Evolutionary conservation across 2,797 vertebrate genomes (phyloP), one percentile per base, ranked within the genome.

Genomic region (Thalassophryne amazonica): DNA sequence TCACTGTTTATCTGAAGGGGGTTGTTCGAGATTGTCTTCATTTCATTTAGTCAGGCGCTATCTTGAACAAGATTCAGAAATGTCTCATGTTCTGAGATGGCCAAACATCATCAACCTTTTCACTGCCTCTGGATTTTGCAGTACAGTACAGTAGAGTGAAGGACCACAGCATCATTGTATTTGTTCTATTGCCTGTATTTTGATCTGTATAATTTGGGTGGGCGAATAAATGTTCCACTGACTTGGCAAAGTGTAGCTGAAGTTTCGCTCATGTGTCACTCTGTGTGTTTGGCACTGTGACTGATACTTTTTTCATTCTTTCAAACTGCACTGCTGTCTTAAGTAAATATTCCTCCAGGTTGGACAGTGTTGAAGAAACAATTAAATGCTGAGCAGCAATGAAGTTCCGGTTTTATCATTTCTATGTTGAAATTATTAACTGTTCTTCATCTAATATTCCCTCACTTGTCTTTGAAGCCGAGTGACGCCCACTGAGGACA

Each of bases 161-260:
- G 12, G 14, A 32, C 29, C 6, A 51, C 32, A 60, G 29, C 16
- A 48, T 46, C 51, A 19, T 19, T 43, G 15, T 25, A 15, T 13
- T 43, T 37, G 7, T 35, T 32, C 16, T 28, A 18, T 17, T 43
- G 15, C 17, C 10, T 59, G 25, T 25, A 3, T 22, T 19, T 40
- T 35, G 63, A 66, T 58, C 32, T 42, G 64, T 37, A 37, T 5
- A 32, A 28, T 51, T 41, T 22, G 52, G 48, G 52, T 59, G 75
- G 68, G 73, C 65, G 71, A 52, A 64, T 17, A 66, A 76, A 70
- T 36, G 30, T 60, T 47, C 45, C 56, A 76, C 77, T 80, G 71
- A 75, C 78, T 66, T 80, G 46, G 48, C 55, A 53, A 74, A 68
- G 60, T 80, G 68, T 69, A 79, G 73, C 67, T 60, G 58, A 78